Percentiles rank a stretch among this genome's conserved stretches.
These are phyloP conservation scores for Lacerta viridis DNA, from an alignment of 2,797 vertebrate genomes.

Conservation along the genomic window DNA sequence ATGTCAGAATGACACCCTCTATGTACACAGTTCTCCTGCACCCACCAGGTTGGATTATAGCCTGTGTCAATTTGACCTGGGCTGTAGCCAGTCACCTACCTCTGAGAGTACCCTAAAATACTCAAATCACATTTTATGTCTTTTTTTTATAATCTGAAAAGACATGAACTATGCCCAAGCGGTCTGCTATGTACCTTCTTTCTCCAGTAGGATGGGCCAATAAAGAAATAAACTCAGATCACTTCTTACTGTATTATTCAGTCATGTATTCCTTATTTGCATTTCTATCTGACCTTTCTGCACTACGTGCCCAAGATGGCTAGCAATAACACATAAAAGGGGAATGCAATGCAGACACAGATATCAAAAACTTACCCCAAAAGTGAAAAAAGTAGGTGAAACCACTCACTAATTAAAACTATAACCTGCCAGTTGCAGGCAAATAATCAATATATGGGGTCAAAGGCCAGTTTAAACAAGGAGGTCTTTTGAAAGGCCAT, in stretches of 20 bases:
- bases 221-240: neutral
- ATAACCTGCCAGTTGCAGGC: neutral
- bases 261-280: neutral
- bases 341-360: neutral
- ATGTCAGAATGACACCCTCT: neutral
- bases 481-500: neutral
- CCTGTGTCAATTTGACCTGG: conserved; percentile 17
- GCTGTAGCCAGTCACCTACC: neutral
- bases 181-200: too few relatives aligned
- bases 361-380: neutral
- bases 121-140: neutral
- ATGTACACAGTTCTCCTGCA: neutral
- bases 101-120: neutral
- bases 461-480: neutral
- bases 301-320: neutral
- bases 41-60: neutral
- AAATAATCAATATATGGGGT: neutral
- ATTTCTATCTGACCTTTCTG: too few relatives aligned
- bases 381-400: neutral
- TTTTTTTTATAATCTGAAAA: neutral
- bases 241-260: neutral
- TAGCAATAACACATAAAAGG: neutral
- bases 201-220: too few relatives aligned
- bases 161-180: neutral
- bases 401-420: neutral